These are phyloP conservation scores for Lapara coniferarum DNA, from an alignment of 2,888 invertebrate genomes.

Conservation along the genomic window DNA sequence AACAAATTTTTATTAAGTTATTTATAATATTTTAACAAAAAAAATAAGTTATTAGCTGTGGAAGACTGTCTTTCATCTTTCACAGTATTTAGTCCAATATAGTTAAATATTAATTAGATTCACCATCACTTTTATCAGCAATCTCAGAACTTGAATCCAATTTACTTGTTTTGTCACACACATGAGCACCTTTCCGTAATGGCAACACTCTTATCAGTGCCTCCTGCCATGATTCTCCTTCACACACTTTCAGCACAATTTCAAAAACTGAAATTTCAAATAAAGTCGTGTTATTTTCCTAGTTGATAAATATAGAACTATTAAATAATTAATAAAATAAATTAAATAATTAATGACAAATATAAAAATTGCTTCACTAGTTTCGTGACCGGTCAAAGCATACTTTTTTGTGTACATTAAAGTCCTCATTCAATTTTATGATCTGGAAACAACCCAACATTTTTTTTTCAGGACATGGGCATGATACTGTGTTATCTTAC, in stretches of 20 bases:
- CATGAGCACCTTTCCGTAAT: conserved; percentile 88
- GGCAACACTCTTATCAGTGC: conserved; percentile 91
- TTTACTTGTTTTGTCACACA: conserved; percentile 58
- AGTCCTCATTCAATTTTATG: too few species aligned
- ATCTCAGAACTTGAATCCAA: conserved; percentile 46
- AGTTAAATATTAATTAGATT: conserved; percentile 31
- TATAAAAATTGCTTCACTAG: too few species aligned
- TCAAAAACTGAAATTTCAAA: conserved; percentile 88
- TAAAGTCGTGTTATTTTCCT: neutral
- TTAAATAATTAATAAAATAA: too few species aligned
- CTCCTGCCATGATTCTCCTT: conserved; percentile 91
- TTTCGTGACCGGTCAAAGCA: too few species aligned
- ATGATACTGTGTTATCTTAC: too few species aligned
- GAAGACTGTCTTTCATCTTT: neutral
- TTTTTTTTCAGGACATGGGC: too few species aligned
- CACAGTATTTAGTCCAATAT: neutral
- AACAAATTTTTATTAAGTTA: too few species aligned
- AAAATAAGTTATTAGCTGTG: too few species aligned
- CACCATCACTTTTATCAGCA: conserved; percentile 50
- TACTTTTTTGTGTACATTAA: too few species aligned
- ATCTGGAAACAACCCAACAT: too few species aligned
- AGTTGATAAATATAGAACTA: neutral
- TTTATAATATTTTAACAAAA: too few species aligned
- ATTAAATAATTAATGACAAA: too few species aligned
- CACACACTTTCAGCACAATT: conserved; percentile 89